Conservation (phyloP, 92 coral and sea anemone species). For the Zoanthus sociatus region DNA sequence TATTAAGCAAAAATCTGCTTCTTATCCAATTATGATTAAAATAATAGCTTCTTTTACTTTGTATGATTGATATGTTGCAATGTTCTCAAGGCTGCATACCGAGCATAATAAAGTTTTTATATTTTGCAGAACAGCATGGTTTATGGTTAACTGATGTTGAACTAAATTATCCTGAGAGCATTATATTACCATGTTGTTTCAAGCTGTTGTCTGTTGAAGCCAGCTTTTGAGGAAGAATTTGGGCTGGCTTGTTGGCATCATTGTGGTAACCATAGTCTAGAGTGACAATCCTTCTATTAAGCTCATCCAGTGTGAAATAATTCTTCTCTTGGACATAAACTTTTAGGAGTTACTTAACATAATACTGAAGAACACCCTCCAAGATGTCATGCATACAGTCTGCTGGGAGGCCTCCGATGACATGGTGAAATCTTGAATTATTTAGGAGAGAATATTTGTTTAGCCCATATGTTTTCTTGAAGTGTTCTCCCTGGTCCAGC, state of each 20-base stretch:
- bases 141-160: conserved; percentile 54
- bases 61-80: too few relatives aligned
- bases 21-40: too few relatives aligned
- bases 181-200: too few relatives aligned
- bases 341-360: conserved; percentile 58
- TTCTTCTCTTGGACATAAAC: conserved; percentile 52
- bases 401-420: conserved; percentile 64
- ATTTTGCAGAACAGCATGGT: background rate
- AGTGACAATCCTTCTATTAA: conserved; percentile 46
- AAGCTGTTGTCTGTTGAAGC: background rate
- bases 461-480: conserved; percentile 73
- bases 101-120: too few relatives aligned
- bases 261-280: conserved; percentile 33
- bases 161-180: background rate
- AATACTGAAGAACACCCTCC: conserved; percentile 68
- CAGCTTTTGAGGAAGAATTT: conserved; percentile 50
- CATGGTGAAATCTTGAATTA: conserved; percentile 66
- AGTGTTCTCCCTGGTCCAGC: conserved; percentile 61
- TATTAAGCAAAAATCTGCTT: too few relatives aligned
- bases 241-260: conserved; percentile 4
- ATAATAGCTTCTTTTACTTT: too few relatives aligned
- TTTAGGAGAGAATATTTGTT: conserved; percentile 57
- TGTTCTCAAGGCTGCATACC: too few relatives aligned
- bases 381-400: conserved; percentile 74
- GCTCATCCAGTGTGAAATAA: conserved; percentile 45